Evolutionary conservation across 2,888 invertebrate genomes (phyloP), one percentile per base, ranked within the genome.

Genomic region (Litoditis marina): DNA sequence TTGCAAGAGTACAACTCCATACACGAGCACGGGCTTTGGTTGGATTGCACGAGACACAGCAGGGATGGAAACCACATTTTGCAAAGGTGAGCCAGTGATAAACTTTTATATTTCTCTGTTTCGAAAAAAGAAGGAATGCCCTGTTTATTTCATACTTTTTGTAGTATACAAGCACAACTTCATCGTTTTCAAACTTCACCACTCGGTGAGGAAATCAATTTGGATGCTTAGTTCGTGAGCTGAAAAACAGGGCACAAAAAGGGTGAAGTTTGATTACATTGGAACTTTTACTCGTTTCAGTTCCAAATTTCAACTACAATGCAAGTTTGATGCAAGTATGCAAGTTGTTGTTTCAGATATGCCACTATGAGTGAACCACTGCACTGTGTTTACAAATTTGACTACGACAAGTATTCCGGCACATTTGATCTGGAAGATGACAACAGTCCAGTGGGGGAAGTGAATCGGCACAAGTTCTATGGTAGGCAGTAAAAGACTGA

Each of bases 301-400:
- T n/a, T n/a, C n/a, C n/a, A n/a, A n/a, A n/a, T n/a, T n/a, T n/a
- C n/a, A n/a, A n/a, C n/a, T n/a, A n/a, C n/a, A n/a, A n/a, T n/a
- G n/a, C n/a, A n/a, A n/a, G n/a, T n/a, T n/a, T n/a, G n/a, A n/a
- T n/a, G n/a, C n/a, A n/a, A n/a, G n/a, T n/a, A n/a, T n/a, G n/a
- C n/a, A n/a, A n/a, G n/a, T n/a, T n/a, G n/a, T n/a, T n/a, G n/a
- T 19, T 13, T 52, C 56, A 80, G 80, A 60, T 81, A 81, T 59
- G 71, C 79, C 0, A 81, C 81, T 0, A 66, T 81, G 7, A 70
- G 76, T 2, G 81, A 81, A 53, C 81, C 81, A 2, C 72, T 82
- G 28, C 81, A 81, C 50, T 81, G 81, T 52, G 81, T 81, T 44
- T 81, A 81, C 73, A 81, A 81, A 56, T 81, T 81, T 63, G 81